Percentiles rank a stretch among this genome's conserved stretches.
phyloP scores from a whole-genome alignment of 30 jellyfish, hydroid and myxozoan species.

The Aurelia sp. region DNA sequence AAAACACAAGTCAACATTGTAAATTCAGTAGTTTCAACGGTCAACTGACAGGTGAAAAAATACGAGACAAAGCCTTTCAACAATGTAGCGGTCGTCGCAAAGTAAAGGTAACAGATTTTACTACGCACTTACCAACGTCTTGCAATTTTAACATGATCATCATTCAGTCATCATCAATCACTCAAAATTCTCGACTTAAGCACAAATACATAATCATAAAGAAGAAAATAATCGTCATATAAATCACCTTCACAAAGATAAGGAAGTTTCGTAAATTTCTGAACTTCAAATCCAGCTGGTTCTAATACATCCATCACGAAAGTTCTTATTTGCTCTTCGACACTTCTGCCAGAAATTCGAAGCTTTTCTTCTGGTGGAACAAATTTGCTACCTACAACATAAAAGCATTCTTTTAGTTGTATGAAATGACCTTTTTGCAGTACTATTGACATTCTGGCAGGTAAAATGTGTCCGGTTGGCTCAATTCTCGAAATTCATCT shows the following conservation, averaged over 20 bases:
- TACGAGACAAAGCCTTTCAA: too few species aligned
- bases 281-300: slow-evolving; percentile 86
- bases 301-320: slow-evolving; percentile 64
- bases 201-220: slow-evolving; percentile 75
- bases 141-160: too few species aligned
- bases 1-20: too few species aligned
- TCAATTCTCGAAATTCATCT: too few species aligned
- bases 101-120: too few species aligned
- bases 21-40: too few species aligned
- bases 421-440: background rate
- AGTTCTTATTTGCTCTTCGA: slow-evolving; percentile 74
- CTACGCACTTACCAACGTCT: too few species aligned
- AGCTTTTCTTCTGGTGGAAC: slow-evolving; percentile 56
- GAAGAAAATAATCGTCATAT: slow-evolving; percentile 74
- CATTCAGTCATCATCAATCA: too few species aligned
- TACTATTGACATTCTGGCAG: too few species aligned
- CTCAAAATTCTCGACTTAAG: slow-evolving; percentile 6
- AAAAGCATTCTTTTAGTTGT: background rate
- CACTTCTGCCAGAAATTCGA: slow-evolving; percentile 67
- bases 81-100: too few species aligned
- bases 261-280: slow-evolving; percentile 82
- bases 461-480: too few species aligned
- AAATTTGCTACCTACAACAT: slow-evolving; percentile 61
- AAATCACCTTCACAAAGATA: slow-evolving; percentile 96
- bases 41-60: too few species aligned